phyloP scores from a whole-genome alignment of 2,113 vertebrate genomes.

The Rhinolophus ferrumequinum region DNA sequence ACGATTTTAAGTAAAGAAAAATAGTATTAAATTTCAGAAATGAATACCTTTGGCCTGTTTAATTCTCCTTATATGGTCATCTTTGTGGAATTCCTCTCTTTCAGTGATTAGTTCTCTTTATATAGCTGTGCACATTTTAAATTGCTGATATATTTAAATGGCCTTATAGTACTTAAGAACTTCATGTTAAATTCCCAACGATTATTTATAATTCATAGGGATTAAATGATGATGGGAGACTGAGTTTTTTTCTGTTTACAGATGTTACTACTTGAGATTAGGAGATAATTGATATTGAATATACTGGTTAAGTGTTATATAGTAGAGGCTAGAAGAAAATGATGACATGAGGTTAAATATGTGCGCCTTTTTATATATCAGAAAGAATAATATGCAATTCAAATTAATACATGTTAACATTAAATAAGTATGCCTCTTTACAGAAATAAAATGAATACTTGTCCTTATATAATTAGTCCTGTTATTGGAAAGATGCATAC shows the following conservation, averaged over 20 bases:
- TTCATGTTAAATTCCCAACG: not conserved
- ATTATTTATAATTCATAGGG: not conserved
- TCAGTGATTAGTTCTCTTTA: conserved; percentile 3
- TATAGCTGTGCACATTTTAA: not conserved
- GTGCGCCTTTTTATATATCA: not conserved
- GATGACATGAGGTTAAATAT: conserved; percentile 29
- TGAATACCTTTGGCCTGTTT: not conserved
- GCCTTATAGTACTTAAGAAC: not conserved
- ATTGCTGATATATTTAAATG: not conserved
- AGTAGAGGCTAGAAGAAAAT: conserved; percentile 11
- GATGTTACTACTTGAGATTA: conserved; percentile 9
- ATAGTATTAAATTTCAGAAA: not conserved
- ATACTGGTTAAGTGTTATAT: not conserved
- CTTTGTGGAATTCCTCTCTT: not conserved
- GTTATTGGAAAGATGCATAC: not conserved
- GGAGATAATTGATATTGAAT: not conserved
- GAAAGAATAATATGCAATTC: not conserved
- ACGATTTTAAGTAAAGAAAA: conserved; percentile 47
- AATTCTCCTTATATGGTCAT: not conserved
- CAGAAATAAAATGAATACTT: conserved; percentile 34
- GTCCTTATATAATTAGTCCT: conserved; percentile 2
- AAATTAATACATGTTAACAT: conserved; percentile 29
- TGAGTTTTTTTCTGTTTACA: conserved; percentile 23
- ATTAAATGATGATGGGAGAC: not conserved
- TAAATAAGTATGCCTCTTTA: conserved; percentile 1